A percentile compares a stretch with the other conserved stretches of the same genome.
Evolutionary conservation across 2,113 vertebrate species (phyloP).

Genomic region (Oophaga pumilio): DNA sequence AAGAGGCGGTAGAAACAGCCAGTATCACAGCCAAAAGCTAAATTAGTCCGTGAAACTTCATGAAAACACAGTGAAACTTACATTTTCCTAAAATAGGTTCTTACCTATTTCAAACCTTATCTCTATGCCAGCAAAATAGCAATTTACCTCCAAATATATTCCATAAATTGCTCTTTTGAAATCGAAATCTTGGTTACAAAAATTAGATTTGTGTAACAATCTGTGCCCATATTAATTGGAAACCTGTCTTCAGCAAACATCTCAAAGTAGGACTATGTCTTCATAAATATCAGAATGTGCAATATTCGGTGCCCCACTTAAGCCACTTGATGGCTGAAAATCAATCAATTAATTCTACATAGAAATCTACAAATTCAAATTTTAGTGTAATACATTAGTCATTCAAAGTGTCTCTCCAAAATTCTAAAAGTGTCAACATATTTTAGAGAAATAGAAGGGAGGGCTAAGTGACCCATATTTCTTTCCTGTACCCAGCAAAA

Average conservation of each 20-base stretch:
- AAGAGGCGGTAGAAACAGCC: not conserved
- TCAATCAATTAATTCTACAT: not conserved
- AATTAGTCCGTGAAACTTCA: not conserved
- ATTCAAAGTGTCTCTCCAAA: not conserved
- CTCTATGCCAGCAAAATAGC: not conserved
- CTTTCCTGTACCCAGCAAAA: not conserved
- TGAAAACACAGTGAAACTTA: slow-evolving; percentile 6
- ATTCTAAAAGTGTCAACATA: not conserved
- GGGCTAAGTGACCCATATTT: not conserved
- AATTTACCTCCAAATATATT: slow-evolving; percentile 8
- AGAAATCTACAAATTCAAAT: not conserved
- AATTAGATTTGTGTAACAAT: not conserved
- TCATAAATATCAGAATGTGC: not conserved
- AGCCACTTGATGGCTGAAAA: not conserved
- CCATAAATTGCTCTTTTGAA: slow-evolving; percentile 25
- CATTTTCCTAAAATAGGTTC: not conserved
- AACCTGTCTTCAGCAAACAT: not conserved
- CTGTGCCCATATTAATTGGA: not conserved
- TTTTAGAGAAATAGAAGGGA: not conserved
- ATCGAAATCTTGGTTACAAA: slow-evolving; percentile 12
- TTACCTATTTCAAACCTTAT: slow-evolving; percentile 3
- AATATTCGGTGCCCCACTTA: not conserved
- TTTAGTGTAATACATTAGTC: not conserved
- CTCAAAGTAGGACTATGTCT: not conserved
- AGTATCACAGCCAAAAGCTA: not conserved